Percentiles rank a stretch among this genome's conserved stretches.
Evolutionary conservation across 2,888 invertebrate genomes (phyloP).

Genomic region (Torymus aiolomorphi): DNA sequence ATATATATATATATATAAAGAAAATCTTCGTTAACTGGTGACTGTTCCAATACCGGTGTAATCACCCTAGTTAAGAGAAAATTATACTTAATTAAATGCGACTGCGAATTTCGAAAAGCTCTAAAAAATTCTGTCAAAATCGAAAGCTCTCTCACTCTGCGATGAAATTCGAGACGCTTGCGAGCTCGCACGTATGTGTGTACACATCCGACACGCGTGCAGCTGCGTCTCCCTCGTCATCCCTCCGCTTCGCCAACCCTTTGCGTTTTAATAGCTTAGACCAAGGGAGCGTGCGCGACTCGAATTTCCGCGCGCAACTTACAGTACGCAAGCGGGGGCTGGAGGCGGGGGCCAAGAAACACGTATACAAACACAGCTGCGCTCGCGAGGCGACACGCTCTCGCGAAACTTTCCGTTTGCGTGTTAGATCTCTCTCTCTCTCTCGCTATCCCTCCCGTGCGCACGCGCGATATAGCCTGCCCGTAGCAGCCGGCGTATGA

Average conservation of each 20-base stretch:
- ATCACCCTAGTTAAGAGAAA: no score
- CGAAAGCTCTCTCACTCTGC: no score
- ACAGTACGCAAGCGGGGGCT: background rate
- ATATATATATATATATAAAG: no score
- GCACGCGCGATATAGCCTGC: conserved; percentile 56
- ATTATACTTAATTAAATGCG: no score
- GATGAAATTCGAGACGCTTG: no score
- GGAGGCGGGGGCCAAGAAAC: background rate
- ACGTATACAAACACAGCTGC: background rate
- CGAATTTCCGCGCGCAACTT: conserved; percentile 13
- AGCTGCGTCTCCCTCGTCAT: background rate
- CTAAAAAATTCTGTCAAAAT: no score
- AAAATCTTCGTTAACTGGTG: no score
- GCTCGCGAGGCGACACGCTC: conserved; percentile 5
- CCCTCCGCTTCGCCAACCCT: background rate
- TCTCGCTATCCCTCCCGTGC: background rate
- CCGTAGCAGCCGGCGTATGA: conserved; percentile 58
- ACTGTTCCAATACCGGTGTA: no score
- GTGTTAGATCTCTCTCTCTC: background rate
- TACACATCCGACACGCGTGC: no score
- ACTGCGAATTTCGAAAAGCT: no score
- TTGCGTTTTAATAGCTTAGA: conserved; percentile 15
- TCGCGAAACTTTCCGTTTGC: conserved; percentile 38
- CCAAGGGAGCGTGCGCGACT: background rate
- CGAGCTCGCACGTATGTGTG: no score